Evolutionary conservation across 2,888 invertebrate genomes (phyloP), one percentile per base, ranked within the genome.

Genomic region (Drosophila dives): DNA sequence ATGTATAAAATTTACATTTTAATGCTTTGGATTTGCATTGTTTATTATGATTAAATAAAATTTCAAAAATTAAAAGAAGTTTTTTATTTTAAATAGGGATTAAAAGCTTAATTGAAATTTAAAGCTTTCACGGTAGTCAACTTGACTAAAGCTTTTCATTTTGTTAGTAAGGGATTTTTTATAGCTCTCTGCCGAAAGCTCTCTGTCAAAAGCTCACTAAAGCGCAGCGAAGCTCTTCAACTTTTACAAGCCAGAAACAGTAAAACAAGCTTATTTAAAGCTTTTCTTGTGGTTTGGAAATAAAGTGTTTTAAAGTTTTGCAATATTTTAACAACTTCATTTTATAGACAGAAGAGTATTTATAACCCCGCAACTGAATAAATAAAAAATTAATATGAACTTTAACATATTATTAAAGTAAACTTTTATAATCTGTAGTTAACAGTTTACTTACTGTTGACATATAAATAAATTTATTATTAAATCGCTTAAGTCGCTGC

Each of bases 21-120:
- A 80, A 85, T 85, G 85, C 85, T 85, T 85, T 88, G 80, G 80
- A 85, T 81, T 88, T 85, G 88, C 85, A 85, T 85, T 86, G 72
- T 86, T 84, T 83, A 83, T 83, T 83, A 75, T 55, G 53, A 86
- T 75, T 76, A 67, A 81, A 83, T 81, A 77, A 64, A 73, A 78
- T 71, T 80, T 42, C 67, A 64, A 6, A 68, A 59, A 53, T 29
- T 60, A 40, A 20, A 48, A 15, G 7, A 29, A 42, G 20, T 11
- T 33, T 29, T 26, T 1, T 11, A 12, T 34, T 40, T 45, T 3
- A 3, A 32, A 11, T 12, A 11, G 12, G 12, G 2, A 17, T 34
- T 45, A 3, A 23, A 38, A 64, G 54, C 53, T 58, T 40, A 6
- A 0, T 3, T 8, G 0, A 15, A 4, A 1, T 23, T 17, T 0